phyloP scores from a whole-genome alignment of 2,888 invertebrate species.

The Melieria crassipennis region DNA sequence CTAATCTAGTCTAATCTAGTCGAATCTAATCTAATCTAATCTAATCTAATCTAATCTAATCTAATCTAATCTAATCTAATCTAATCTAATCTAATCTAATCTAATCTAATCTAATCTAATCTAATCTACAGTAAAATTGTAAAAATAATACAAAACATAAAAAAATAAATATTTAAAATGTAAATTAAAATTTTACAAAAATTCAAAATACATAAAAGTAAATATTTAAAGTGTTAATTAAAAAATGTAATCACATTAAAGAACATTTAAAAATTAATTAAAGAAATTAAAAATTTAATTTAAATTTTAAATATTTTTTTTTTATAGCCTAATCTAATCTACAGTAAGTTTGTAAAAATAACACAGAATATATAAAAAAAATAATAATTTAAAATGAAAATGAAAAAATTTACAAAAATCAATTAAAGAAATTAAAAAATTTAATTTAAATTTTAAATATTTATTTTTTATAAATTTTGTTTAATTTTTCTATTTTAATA shows the following conservation, averaged over 20 bases:
- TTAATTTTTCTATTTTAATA: neutral
- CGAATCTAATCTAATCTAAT: neutral
- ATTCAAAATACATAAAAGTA: neutral
- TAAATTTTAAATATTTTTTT: neutral
- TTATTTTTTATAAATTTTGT: neutral
- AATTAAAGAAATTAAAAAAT: neutral
- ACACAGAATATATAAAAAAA: neutral
- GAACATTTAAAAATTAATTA: neutral
- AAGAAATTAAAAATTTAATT: neutral
- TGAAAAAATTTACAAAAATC: neutral
- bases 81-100: too few relatives aligned
- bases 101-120: neutral
- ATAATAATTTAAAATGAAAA: neutral
- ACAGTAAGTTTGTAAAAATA: neutral
- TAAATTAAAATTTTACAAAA: neutral
- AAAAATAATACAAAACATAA: constrained; percentile 10
- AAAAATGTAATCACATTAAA: neutral
- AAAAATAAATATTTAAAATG: constrained; percentile 5
- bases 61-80: neutral
- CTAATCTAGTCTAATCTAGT: neutral
- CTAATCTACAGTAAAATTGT: neutral
- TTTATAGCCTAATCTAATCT: neutral
- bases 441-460: neutral
- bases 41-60: neutral
- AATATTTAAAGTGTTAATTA: neutral